Percentiles rank a stretch among this genome's conserved stretches.
Conservation (phyloP, 2,113 vertebrate species). For the Helogale parvula region DNA sequence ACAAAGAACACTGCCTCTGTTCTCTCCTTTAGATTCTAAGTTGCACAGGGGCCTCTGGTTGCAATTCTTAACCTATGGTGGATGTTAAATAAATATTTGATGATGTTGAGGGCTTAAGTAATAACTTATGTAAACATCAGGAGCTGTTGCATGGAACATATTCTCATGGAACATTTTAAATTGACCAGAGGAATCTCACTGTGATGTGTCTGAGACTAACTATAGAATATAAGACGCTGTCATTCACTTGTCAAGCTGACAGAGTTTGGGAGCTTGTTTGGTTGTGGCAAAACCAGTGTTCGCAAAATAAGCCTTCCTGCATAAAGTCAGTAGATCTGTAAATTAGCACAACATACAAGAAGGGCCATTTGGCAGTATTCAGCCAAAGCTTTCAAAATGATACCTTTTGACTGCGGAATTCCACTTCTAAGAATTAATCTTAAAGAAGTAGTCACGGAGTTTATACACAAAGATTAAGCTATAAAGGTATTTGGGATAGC, state of each 20-base stretch:
- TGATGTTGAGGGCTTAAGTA: constrained; percentile 46
- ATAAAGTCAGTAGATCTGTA: not conserved
- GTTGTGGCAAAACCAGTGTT: not conserved
- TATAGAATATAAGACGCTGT: not conserved
- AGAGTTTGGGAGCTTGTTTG: not conserved
- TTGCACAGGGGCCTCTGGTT: not conserved
- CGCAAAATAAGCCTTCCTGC: not conserved
- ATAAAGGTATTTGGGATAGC: not conserved
- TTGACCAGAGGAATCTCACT: not conserved
- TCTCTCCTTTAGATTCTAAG: not conserved
- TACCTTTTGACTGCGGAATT: not conserved
- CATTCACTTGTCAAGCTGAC: not conserved
- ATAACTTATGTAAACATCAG: constrained; percentile 23
- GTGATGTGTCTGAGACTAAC: not conserved
- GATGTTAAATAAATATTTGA: constrained; percentile 60
- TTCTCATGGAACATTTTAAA: not conserved
- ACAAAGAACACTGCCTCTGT: not conserved
- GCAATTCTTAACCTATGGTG: not conserved
- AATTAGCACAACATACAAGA: not conserved
- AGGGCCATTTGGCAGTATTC: not conserved
- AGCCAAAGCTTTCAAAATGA: not conserved
- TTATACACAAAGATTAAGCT: not conserved
- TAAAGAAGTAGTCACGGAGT: not conserved
- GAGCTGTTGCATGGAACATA: not conserved
- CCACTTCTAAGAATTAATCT: not conserved